Evolutionary conservation across 1,140 invertebrate genomes (phyloP).

Genomic region (Papilio glaucus): DNA sequence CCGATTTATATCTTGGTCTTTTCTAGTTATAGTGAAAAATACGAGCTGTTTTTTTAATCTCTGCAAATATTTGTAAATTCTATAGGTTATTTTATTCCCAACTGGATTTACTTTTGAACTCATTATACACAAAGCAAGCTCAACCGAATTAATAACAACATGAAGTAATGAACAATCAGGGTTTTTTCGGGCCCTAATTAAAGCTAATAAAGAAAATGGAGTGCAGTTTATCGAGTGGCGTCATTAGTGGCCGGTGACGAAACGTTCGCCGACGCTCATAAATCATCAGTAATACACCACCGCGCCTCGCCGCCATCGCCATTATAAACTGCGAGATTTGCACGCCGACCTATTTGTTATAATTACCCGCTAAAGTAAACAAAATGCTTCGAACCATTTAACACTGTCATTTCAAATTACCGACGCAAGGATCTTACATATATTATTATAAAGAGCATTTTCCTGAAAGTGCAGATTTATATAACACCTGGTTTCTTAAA

Average conservation of each 20-base stretch:
- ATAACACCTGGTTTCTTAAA: constrained; percentile 60
- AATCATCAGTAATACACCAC: constrained; percentile 48
- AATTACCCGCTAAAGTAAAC: constrained; percentile 64
- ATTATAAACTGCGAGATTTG: constrained; percentile 55
- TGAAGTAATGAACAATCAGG: background rate
- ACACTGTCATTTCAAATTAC: constrained; percentile 66
- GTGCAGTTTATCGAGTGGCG: constrained; percentile 48
- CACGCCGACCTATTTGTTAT: constrained; percentile 63
- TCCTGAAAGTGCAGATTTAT: constrained; percentile 56
- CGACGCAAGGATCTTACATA: constrained; percentile 36
- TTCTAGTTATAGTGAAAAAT: no score
- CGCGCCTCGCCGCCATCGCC: constrained; percentile 36
- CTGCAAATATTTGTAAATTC: no score
- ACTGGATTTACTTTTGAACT: background rate
- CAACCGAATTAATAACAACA: background rate
- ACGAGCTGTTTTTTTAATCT: no score
- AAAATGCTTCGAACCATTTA: constrained; percentile 69
- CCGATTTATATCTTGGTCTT: no score
- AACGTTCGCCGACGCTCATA: constrained; percentile 46
- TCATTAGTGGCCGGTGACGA: constrained; percentile 56
- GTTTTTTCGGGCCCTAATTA: constrained; percentile 33
- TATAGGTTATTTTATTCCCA: no score
- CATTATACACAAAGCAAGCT: background rate
- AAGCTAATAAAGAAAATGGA: constrained; percentile 56
- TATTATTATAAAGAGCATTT: constrained; percentile 50